Evolutionary conservation across 2,113 vertebrate genomes (phyloP), one percentile per base, ranked within the genome.

Genomic region (Suncus etruscus): DNA sequence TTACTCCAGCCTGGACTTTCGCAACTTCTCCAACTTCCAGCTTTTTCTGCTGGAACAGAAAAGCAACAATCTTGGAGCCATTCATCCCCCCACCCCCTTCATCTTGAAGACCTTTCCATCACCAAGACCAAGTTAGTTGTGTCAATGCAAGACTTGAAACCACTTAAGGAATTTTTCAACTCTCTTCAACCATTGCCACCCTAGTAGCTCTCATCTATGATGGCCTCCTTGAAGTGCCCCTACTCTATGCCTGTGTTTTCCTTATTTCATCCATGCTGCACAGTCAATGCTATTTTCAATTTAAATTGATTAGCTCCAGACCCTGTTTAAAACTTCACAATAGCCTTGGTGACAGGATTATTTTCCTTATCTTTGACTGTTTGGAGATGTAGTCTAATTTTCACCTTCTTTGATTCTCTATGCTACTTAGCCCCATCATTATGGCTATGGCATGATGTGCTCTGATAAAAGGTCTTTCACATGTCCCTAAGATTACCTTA

Each of bases 311-410:
- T 1, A 24, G 8, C 50, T 3, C 3, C 18, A 75, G 24, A 65
- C 7, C n/a, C 4, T 47, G 6, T 20, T 84, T 20, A n/a, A 47
- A 31, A 51, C 6, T 6, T 12, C 24, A 25, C n/a, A 3, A 8
- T 15, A 24, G 29, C 47, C 3, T 73, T 58, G 31, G 25, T 1
- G 3, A 22, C 58, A 73, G 1, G 15, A n/a, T 1, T 58, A 29
- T 12, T 11, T 6, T 25, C 9, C 58, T 69, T 48, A 39, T 39
- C 3, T 39, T 0, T 0, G 2, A 25, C 11, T 39, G 2, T 74
- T 48, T 45, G 31, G 16, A 65, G 29, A 29, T 25, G 51, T 84
- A 8, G 1, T 54, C n/a, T 65, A 50, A 25, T 50, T 76, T 29
- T 81, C 0, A 15, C 11, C 45, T 61, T 73, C 11, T 39, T 4